These are phyloP conservation scores for Drosophila tristis DNA, from an alignment of 1,140 invertebrate genomes.

Conservation along the genomic window DNA sequence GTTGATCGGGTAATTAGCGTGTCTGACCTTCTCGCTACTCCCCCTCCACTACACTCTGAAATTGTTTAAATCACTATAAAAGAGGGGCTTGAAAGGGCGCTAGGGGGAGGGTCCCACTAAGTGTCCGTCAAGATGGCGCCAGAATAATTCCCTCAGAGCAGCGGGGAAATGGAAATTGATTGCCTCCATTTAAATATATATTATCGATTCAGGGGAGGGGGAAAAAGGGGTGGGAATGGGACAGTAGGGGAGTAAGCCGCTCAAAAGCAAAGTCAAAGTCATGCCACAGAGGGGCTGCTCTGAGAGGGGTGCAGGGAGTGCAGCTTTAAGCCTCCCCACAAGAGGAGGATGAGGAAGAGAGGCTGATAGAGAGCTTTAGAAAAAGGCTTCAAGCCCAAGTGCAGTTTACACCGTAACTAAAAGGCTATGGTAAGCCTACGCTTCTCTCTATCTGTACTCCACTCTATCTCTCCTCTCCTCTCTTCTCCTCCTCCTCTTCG, in stretches of 20 bases:
- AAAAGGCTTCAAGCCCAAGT: too few relatives aligned
- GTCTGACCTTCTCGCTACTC: conserved; percentile 46
- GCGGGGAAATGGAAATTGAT: conserved; percentile 74
- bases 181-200: conserved; percentile 71
- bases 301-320: too few relatives aligned
- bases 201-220: conserved; percentile 56
- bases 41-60: too few relatives aligned
- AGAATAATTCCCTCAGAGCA: conserved; percentile 30
- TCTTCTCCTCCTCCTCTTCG: too few relatives aligned
- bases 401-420: conserved; percentile 22
- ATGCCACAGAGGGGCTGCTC: background rate
- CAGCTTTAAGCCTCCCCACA: too few relatives aligned
- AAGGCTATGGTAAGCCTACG: too few relatives aligned
- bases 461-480: background rate
- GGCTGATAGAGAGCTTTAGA: too few relatives aligned
- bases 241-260: too few relatives aligned
- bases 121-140: conserved; percentile 47
- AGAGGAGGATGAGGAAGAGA: too few relatives aligned
- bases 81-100: background rate
- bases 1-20: conserved; percentile 79
- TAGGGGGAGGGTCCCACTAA: background rate
- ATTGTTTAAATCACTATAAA: conserved; percentile 40
- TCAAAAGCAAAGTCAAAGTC: conserved; percentile 12
- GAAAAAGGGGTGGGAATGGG: background rate
- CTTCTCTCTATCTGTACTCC: background rate